A percentile compares a stretch with the other conserved stretches of the same genome.
phyloP scores from a whole-genome alignment of 1,140 invertebrate species.

The Nilaparvata lugens region DNA sequence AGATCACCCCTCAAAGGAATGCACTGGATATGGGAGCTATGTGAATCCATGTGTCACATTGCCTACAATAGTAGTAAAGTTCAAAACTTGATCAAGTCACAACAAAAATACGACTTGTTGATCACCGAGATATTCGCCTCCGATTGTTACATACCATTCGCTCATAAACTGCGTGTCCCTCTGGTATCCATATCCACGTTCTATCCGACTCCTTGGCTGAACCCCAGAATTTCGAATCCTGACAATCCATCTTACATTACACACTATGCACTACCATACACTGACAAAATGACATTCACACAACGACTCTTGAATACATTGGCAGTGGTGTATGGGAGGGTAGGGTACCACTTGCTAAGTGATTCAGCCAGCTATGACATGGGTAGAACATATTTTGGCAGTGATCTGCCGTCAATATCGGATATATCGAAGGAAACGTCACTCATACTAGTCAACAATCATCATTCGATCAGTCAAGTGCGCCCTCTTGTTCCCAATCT shows the following conservation, averaged over 20 bases:
- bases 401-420: conserved; percentile 43
- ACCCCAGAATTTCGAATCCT: conserved; percentile 29
- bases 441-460: conserved; percentile 30
- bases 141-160: conserved; percentile 25
- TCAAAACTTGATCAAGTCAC: conserved; percentile 38
- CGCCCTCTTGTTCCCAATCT: conserved; percentile 47
- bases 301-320: conserved; percentile 17
- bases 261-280: conserved; percentile 8
- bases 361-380: conserved; percentile 6
- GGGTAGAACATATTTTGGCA: conserved; percentile 40
- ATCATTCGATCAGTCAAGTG: conserved; percentile 39
- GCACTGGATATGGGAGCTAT: not conserved
- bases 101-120: conserved; percentile 30
- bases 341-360: conserved; percentile 8
- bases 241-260: conserved; percentile 17
- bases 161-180: conserved; percentile 42
- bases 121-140: conserved; percentile 28
- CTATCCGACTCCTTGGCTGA: conserved; percentile 49
- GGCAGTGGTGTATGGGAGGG: not conserved
- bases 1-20: not conserved
- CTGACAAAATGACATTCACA: conserved; percentile 16
- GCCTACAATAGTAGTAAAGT: conserved; percentile 31
- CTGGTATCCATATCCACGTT: conserved; percentile 46
- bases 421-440: conserved; percentile 18
- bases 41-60: not conserved